phyloP scores from a whole-genome alignment of 2,888 invertebrate genomes.

The Trichopria drosophilae region DNA sequence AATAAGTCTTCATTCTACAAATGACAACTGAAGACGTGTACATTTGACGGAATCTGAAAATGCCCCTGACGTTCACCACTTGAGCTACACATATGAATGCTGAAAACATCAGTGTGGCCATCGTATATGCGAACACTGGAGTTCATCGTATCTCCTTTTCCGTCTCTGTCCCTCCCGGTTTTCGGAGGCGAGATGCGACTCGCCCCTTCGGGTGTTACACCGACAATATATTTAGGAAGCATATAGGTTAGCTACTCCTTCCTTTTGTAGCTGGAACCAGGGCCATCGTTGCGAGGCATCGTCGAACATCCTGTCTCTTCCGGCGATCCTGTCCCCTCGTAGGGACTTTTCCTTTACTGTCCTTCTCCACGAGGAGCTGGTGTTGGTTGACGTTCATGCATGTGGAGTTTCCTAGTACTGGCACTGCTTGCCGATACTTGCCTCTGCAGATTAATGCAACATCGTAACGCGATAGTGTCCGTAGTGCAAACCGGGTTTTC shows the following conservation, averaged over 20 bases:
- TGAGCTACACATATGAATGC: too few relatives aligned
- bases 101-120: too few relatives aligned
- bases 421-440: slow-evolving; percentile 51
- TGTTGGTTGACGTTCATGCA: slow-evolving; percentile 26
- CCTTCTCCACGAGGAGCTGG: slow-evolving; percentile 18
- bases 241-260: slow-evolving; percentile 42
- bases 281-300: slow-evolving; percentile 27
- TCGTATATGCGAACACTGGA: too few relatives aligned
- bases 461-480: slow-evolving; percentile 51
- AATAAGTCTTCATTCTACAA: too few relatives aligned
- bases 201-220: slow-evolving; percentile 36
- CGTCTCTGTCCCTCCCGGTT: slow-evolving; percentile 10
- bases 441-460: slow-evolving; percentile 51
- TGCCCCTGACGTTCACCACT: too few relatives aligned
- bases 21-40: slow-evolving; percentile 28
- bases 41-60: slow-evolving; percentile 22
- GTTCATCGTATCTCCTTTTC: slow-evolving; percentile 12
- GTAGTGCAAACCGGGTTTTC: slow-evolving; percentile 43
- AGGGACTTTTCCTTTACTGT: too few relatives aligned
- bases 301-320: slow-evolving; percentile 25
- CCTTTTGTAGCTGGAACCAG: too few relatives aligned
- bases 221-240: slow-evolving; percentile 46
- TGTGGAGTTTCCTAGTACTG: slow-evolving; percentile 32
- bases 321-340: slow-evolving; percentile 22
- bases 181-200: too few relatives aligned